A percentile compares a stretch with the other conserved stretches of the same genome.
phyloP scores from a whole-genome alignment of 2,888 invertebrate genomes.

The Cylindroiulus punctatus region DNA sequence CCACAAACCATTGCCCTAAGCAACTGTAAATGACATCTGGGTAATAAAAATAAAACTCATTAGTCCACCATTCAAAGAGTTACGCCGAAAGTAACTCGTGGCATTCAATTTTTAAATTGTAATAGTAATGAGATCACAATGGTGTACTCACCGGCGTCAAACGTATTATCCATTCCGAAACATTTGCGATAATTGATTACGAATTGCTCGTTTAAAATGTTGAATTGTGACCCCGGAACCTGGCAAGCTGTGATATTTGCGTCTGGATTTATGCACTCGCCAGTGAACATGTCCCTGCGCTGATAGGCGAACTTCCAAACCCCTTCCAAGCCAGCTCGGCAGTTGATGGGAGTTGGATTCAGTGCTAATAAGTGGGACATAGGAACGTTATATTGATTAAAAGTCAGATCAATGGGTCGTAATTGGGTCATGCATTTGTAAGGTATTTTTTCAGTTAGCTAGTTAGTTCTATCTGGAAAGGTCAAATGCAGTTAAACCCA shows the following conservation, averaged over 20 bases:
- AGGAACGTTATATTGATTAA: constrained; percentile 40
- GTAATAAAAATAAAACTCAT: constrained; percentile 59
- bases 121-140: background rate
- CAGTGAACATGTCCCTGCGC: constrained; percentile 81
- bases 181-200: constrained; percentile 93
- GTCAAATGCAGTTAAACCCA: background rate
- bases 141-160: constrained; percentile 76
- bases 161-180: constrained; percentile 87
- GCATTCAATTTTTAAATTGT: background rate
- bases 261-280: constrained; percentile 87
- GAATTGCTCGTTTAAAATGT: constrained; percentile 96
- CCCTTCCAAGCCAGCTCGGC: constrained; percentile 90
- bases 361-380: constrained; percentile 69
- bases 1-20: constrained; percentile 94
- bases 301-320: constrained; percentile 96
- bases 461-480: background rate
- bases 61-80: background rate
- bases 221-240: constrained; percentile 92
- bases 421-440: background rate
- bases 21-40: constrained; percentile 89
- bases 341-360: constrained; percentile 89
- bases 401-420: background rate
- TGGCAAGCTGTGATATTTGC: constrained; percentile 94
- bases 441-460: background rate
- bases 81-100: background rate